Evolutionary conservation across 2,888 invertebrate genomes (phyloP).

Genomic region (Acleris sparsana): DNA sequence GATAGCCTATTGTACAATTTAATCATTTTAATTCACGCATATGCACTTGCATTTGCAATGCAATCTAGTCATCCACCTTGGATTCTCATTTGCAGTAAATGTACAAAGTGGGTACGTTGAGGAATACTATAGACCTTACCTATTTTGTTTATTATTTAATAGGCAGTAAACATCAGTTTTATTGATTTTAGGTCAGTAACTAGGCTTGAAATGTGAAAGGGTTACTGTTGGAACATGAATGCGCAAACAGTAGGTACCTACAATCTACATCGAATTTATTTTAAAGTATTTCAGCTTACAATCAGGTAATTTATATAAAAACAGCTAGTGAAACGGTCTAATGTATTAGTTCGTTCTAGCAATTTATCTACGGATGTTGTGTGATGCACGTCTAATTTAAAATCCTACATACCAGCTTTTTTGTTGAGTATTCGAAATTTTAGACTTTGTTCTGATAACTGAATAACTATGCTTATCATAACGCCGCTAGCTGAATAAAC

Average conservation of each 20-base stretch:
- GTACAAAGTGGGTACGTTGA: background rate
- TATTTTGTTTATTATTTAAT: slow-evolving; percentile 15
- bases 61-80: background rate
- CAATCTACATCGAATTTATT: too few species aligned
- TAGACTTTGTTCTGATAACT: slow-evolving; percentile 8
- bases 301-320: too few species aligned
- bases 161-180: slow-evolving; percentile 13
- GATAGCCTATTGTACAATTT: slow-evolving; percentile 22
- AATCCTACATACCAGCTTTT: background rate
- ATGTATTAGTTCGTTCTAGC: too few species aligned
- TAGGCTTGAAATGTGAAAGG: background rate
- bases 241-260: too few species aligned
- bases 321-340: too few species aligned
- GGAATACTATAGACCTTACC: slow-evolving; percentile 21
- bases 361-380: too few species aligned
- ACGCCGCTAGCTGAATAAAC: slow-evolving; percentile 32
- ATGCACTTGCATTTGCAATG: slow-evolving; percentile 1
- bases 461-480: slow-evolving; percentile 23
- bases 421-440: background rate
- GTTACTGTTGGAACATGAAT: too few species aligned
- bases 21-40: slow-evolving; percentile 5
- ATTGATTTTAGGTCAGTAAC: background rate
- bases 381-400: too few species aligned
- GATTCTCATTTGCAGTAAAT: slow-evolving; percentile 4
- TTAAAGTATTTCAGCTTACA: too few species aligned